Base-by-base conservation (phyloP, 2,888 invertebrate species). In the Spilosoma lubricipeda region DNA sequence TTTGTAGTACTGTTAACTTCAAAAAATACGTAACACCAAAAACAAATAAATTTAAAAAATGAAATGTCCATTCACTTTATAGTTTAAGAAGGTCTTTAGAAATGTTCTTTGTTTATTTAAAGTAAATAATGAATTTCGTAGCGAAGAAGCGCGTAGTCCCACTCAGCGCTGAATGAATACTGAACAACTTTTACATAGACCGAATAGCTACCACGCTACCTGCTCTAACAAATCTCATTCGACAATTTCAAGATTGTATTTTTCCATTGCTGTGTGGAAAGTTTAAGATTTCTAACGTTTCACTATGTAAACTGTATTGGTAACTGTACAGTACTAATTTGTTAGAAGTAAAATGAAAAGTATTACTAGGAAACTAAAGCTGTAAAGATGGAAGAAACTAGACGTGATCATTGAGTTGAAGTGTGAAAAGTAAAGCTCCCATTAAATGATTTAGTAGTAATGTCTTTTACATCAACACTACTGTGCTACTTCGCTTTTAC, bases 91-190 rank as follows among this genome's bases (percentile, higher is more conserved):
- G 70, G 67, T 77, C 69, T 78, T 77, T 71, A 66, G 39, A 77
- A 85, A 52, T 81, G 71, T 66, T 71, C 42, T 74, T 70, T 76
- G 52, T 73, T 71, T 70, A 65, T 33, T 42, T 48, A 39, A 74
- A 59, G 48, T 77, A 30, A 59, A 59, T 63, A 30, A 18, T 65
- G 74, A 69, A 45, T 23, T 77, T 72, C 72, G 63, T 66, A 72
- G 69, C 75, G 48, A 72, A 76, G 67, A 48, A 81, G 87, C 94
- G 94, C 90, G 90, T 89, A 84, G 83, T 85, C 91, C 80, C 86
- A 59, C 77, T 79, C 86, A 80, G 85, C 82, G 76, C 91, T 89
- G 88, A 90, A 92, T 87, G 89, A 89, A 89, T 88, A 94, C 94
- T 94, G 94, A 91, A 85, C 85, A 87, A 84, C 85, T 85, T 86